These are phyloP conservation scores for Batillaria attramentaria DNA, from an alignment of 1,140 invertebrate genomes.

Conservation along the genomic window DNA sequence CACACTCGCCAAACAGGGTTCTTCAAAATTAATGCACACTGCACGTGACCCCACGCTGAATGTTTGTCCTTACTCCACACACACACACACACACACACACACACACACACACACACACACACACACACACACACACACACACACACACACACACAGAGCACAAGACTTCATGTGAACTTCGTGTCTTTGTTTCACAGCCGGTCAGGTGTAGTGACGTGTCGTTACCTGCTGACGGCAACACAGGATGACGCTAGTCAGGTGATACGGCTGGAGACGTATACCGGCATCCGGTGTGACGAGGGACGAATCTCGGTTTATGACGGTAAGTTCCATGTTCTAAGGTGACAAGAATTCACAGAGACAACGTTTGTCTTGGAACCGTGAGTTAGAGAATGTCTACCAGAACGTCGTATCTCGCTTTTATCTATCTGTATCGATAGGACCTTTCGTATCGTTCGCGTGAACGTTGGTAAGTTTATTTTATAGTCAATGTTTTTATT, in stretches of 20 bases:
- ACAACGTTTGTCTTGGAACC: no score
- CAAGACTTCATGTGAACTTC: neutral
- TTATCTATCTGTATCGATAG: no score
- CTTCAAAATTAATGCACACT: no score
- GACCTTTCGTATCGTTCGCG: no score
- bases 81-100: no score
- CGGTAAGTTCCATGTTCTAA: constrained; percentile 31
- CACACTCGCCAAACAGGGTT: no score
- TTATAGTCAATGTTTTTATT: no score
- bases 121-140: neutral
- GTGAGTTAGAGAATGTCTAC: no score
- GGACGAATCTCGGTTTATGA: constrained; percentile 36
- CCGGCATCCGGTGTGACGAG: constrained; percentile 30
- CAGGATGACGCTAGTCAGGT: neutral
- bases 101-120: neutral
- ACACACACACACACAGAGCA: neutral
- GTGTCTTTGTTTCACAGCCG: neutral
- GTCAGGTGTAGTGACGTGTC: neutral
- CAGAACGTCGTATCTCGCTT: no score
- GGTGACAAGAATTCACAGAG: no score
- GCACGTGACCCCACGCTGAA: neutral
- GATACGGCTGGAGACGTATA: constrained; percentile 21
- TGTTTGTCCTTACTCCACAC: no score
- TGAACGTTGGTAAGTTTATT: no score
- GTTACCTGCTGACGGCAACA: constrained; percentile 2